These are phyloP conservation scores for Platypus cylindrus DNA, from an alignment of 2,888 invertebrate genomes.

Conservation along the genomic window DNA sequence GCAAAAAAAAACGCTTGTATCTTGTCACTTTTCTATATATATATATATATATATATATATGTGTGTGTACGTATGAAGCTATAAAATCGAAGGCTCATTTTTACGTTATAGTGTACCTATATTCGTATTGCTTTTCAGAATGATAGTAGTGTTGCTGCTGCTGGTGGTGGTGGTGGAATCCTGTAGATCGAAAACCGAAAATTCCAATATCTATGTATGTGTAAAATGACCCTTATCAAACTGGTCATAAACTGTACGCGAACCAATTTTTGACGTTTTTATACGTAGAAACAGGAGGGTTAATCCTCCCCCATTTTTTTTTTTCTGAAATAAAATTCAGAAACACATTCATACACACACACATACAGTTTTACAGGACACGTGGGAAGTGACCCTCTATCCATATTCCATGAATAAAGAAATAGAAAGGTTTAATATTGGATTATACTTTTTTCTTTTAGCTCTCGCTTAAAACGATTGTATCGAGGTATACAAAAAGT, in stretches of 20 bases:
- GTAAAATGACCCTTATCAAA: slow-evolving; percentile 31
- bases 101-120: too few species aligned
- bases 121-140: too few species aligned
- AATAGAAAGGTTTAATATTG: slow-evolving; percentile 6
- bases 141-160: too few species aligned
- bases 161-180: too few species aligned
- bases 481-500: too few species aligned
- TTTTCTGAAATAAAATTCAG: slow-evolving; percentile 11
- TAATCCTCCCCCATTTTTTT: slow-evolving; percentile 6
- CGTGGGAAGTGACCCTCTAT: slow-evolving; percentile 6
- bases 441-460: too few species aligned
- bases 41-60: too few species aligned
- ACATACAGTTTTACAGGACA: slow-evolving; percentile 12
- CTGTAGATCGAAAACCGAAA: slow-evolving; percentile 19
- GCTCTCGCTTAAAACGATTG: too few species aligned
- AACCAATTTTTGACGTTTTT: slow-evolving; percentile 33
- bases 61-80: too few species aligned
- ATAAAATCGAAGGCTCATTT: slow-evolving; percentile 24
- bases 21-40: slow-evolving; percentile 6
- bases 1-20: slow-evolving; percentile 9
- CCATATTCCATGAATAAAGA: slow-evolving; percentile 13
- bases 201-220: too few species aligned
- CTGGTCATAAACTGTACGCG: slow-evolving; percentile 34
- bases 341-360: too few species aligned
- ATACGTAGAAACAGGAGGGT: too few species aligned